Evolutionary conservation across 2,113 vertebrate genomes (phyloP).

Genomic region (Phalacrocorax pelagicus): DNA sequence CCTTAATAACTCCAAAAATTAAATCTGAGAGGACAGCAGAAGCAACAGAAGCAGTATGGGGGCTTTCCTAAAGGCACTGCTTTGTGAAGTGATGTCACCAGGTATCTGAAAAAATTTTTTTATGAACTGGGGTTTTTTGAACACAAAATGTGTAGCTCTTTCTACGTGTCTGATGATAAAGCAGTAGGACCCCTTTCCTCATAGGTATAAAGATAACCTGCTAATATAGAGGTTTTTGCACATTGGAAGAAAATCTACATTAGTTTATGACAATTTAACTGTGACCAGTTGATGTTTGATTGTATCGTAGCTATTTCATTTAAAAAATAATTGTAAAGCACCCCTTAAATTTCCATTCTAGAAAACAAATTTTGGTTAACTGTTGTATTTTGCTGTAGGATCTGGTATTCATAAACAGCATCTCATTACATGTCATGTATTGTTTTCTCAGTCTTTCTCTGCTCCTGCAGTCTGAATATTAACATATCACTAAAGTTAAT

Average conservation of each 20-base stretch:
- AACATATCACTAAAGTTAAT: not conserved
- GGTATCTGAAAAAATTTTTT: not conserved
- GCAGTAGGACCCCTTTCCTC: not conserved
- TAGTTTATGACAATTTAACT: not conserved
- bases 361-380: not conserved
- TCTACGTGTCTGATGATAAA: not conserved
- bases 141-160: not conserved
- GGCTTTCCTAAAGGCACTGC: not conserved
- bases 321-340: not conserved
- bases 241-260: not conserved
- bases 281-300: not conserved
- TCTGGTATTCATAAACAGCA: not conserved
- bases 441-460: not conserved
- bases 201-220: not conserved
- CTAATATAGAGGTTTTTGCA: not conserved
- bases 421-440: not conserved
- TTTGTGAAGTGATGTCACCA: fast-evolving
- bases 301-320: not conserved
- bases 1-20: not conserved
- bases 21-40: not conserved
- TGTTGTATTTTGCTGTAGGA: not conserved
- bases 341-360: not conserved
- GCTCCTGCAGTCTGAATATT: not conserved
- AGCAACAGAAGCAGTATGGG: not conserved
- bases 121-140: not conserved